Evolutionary conservation across 2,888 invertebrate genomes (phyloP).

Genomic region (Tenthredo scrophulariae): DNA sequence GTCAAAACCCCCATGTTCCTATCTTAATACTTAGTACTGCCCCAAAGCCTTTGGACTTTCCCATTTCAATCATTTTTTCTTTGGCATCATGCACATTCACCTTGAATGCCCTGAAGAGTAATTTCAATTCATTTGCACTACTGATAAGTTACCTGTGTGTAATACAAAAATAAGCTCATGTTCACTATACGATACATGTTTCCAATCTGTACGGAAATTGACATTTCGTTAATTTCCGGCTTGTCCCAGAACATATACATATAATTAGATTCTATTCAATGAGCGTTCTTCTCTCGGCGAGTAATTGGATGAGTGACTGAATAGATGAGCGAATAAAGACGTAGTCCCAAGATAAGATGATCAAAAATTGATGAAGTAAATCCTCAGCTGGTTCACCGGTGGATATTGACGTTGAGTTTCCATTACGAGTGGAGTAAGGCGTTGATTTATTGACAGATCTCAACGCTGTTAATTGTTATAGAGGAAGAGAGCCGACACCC

Average conservation of each 20-base stretch:
- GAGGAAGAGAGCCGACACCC: background rate
- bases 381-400: background rate
- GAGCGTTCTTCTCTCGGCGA: background rate
- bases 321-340: background rate
- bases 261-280: background rate
- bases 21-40: too few species aligned
- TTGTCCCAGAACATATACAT: background rate
- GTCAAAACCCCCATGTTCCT: too few species aligned
- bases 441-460: background rate
- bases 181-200: background rate
- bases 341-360: background rate
- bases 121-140: too few species aligned
- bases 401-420: background rate
- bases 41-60: too few species aligned
- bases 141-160: too few species aligned
- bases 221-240: background rate
- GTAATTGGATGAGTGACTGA: background rate
- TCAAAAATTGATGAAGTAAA: background rate
- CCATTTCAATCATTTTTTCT: too few species aligned
- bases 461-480: background rate
- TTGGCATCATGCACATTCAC: too few species aligned
- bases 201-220: background rate
- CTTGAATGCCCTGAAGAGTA: too few species aligned
- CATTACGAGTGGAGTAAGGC: background rate
- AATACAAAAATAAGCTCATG: too few species aligned